These are phyloP conservation scores for Taeniopygia guttata DNA, from an alignment of 2,797 vertebrate species.

Conservation along the genomic window DNA sequence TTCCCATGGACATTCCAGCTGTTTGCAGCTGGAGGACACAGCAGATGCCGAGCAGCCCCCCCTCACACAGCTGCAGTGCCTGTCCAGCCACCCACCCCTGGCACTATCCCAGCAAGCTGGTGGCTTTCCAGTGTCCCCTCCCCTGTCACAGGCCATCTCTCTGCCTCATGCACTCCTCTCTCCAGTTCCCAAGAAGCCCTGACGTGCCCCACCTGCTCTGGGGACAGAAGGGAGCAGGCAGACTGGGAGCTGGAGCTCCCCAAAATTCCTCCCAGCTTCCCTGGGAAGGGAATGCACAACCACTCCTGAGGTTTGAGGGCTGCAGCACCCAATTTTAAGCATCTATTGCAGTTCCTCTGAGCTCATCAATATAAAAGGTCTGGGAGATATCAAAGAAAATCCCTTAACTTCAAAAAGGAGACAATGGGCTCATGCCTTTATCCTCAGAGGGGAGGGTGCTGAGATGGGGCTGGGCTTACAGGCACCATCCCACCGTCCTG, in stretches of 20 bases:
- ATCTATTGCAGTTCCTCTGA: not conserved
- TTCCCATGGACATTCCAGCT: not conserved
- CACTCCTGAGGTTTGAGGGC: not conserved
- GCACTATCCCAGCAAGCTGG: not conserved
- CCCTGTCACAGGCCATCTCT: not conserved
- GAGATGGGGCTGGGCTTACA: not conserved
- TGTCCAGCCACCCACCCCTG: not conserved
- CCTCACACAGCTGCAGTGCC: not conserved
- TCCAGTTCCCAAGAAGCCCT: not conserved
- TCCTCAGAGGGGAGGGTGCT: not conserved
- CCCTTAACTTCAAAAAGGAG: not conserved
- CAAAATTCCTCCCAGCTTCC: not conserved
- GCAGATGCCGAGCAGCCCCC: not conserved
- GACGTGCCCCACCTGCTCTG: accelerated
- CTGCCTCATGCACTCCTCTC: not conserved
- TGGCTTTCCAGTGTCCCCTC: not conserved
- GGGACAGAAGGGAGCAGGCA: not conserved
- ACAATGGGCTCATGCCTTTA: not conserved
- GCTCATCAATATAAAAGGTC: not conserved
- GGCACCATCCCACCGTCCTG: not conserved
- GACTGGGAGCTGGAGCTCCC: not conserved
- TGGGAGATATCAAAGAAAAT: not conserved
- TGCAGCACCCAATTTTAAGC: not conserved
- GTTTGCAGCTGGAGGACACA: not conserved
- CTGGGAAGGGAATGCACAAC: accelerated